Evolutionary conservation across 2,797 vertebrate species (phyloP).

Genomic region (Coregonus ussuriensis): DNA sequence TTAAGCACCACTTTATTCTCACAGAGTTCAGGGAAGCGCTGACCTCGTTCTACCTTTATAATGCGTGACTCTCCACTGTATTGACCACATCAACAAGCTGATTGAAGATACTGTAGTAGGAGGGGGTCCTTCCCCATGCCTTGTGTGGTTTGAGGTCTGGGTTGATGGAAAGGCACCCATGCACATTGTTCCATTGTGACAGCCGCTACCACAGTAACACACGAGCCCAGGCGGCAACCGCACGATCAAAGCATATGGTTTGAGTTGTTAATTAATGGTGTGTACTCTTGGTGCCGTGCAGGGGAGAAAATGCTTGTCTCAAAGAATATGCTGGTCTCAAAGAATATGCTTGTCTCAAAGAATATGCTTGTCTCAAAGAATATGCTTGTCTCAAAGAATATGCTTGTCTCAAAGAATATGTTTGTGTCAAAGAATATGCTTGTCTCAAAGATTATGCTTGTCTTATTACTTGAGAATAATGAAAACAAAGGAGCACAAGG

Average conservation of each 20-base stretch:
- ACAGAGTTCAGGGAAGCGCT: constrained; percentile 26
- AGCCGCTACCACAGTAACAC: constrained; percentile 27
- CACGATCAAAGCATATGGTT: constrained; percentile 25
- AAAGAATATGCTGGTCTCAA: no score
- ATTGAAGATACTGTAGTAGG: neutral
- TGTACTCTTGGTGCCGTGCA: constrained; percentile 28
- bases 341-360: no score
- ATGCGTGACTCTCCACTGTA: neutral
- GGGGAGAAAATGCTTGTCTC: neutral
- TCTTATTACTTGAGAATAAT: constrained; percentile 44
- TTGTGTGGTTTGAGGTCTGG: neutral
- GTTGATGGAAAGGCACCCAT: constrained; percentile 44
- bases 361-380: constrained; percentile 14
- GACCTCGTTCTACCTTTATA: neutral
- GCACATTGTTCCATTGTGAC: constrained; percentile 43
- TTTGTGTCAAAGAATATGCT: no score
- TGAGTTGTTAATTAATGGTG: constrained; percentile 55
- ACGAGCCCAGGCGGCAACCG: constrained; percentile 26
- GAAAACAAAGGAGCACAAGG: constrained; percentile 34
- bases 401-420: constrained; percentile 11
- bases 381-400: no score
- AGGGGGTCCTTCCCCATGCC: no score
- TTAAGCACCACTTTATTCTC: constrained; percentile 44
- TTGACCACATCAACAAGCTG: neutral
- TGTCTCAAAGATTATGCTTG: neutral